Evolutionary conservation across 1,140 invertebrate species (phyloP).

Genomic region (Zophobas atratus): DNA sequence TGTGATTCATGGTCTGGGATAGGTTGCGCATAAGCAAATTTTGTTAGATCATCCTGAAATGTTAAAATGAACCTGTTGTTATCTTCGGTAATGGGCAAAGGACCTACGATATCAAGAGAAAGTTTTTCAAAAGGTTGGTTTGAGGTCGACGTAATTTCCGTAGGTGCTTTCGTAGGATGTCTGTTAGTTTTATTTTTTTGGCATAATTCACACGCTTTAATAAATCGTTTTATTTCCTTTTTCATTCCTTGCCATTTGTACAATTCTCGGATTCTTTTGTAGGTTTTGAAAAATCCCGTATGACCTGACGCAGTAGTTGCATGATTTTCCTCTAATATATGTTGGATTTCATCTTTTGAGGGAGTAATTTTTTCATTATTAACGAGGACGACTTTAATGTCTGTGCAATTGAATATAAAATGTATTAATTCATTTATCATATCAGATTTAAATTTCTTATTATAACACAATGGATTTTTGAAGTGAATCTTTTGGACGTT

Average conservation of each 20-base stretch:
- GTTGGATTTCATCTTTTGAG: too few relatives aligned
- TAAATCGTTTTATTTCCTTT: constrained; percentile 59
- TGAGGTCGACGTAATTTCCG: constrained; percentile 61
- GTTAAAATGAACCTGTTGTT: constrained; percentile 58
- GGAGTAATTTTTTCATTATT: too few relatives aligned
- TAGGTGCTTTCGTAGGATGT: constrained; percentile 54
- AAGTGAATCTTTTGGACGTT: constrained; percentile 33
- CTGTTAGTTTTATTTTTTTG: constrained; percentile 60
- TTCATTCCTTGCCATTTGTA: constrained; percentile 62
- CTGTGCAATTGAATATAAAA: too few relatives aligned
- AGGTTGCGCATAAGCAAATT: constrained; percentile 56
- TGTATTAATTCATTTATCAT: too few relatives aligned
- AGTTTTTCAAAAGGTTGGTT: constrained; percentile 56
- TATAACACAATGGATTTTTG: constrained; percentile 27
- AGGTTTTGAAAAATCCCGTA: too few relatives aligned
- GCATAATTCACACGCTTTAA: constrained; percentile 59
- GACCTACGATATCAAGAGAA: constrained; percentile 60
- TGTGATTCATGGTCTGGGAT: constrained; percentile 61
- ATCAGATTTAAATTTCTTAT: too few relatives aligned
- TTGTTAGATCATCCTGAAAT: constrained; percentile 61
- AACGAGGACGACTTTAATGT: too few relatives aligned
- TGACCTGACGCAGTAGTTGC: too few relatives aligned
- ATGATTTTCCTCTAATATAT: too few relatives aligned
- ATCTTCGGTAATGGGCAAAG: constrained; percentile 48
- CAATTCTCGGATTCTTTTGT: constrained; percentile 58